Conservation (phyloP, 2,113 vertebrate species). For the Manacus vitellinus region DNA sequence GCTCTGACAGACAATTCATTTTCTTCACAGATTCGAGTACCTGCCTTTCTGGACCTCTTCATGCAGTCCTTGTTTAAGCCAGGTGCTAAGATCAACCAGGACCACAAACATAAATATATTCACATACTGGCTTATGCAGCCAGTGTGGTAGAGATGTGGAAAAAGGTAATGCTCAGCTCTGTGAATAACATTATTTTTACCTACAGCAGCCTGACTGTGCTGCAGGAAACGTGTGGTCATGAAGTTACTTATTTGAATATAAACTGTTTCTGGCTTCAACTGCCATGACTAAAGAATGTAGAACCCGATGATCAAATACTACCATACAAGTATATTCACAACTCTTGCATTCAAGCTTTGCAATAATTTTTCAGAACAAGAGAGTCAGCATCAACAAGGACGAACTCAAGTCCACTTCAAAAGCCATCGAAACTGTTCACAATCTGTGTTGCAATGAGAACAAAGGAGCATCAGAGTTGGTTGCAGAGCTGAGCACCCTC, state of each 20-base stretch:
- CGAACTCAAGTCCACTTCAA: constrained; percentile 94
- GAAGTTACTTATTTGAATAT: not conserved
- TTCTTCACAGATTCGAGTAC: constrained; percentile 87
- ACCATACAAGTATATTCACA: not conserved
- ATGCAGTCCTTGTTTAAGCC: constrained; percentile 98
- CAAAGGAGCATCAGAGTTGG: constrained; percentile 95
- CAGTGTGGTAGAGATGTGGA: constrained; percentile 98
- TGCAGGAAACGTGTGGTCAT: not conserved
- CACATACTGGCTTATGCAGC: constrained; percentile 97
- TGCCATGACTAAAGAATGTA: not conserved
- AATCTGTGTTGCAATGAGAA: constrained; percentile 98
- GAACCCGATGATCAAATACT: not conserved
- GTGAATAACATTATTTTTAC: not conserved
- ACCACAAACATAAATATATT: constrained; percentile 99
- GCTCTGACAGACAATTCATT: not conserved
- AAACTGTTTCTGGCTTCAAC: not conserved
- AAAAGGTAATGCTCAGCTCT: constrained; percentile 82
- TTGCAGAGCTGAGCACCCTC: constrained; percentile 93
- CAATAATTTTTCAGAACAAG: constrained; percentile 84
- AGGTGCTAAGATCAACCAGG: constrained; percentile 98
- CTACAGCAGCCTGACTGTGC: not conserved
- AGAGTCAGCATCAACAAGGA: constrained; percentile 97
- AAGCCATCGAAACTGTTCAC: constrained; percentile 95
- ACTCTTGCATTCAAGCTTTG: not conserved
- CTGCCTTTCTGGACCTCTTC: constrained; percentile 95